Base-by-base conservation (phyloP, 2,113 vertebrate species). In the Setophaga kirtlandii region DNA sequence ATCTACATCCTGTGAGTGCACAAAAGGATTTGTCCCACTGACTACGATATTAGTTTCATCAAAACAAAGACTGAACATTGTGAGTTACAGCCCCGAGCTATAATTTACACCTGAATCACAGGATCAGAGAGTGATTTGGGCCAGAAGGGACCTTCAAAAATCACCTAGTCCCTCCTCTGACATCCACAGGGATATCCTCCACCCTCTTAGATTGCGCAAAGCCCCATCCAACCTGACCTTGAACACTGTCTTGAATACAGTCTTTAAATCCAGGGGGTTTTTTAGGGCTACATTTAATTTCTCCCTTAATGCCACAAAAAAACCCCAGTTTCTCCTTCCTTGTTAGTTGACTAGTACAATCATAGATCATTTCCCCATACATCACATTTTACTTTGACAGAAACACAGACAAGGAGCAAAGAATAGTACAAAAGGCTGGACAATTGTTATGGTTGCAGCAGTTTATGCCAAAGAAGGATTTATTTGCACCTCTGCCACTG, bases 1-100 rank as follows among this genome's bases (percentile, higher is more conserved):
- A 37, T 53, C 35, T 82, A 28, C 16, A 62, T 5, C 8, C 3
- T 0, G 0, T 30, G 22, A 68, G 4, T 25, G 33, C 13, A 27
- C 65, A 85, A 80, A 69, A 70, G 8, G 35, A 27, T 90, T 79
- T 82, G 7, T 53, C 39, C 28, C 35, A 70, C 35, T 42, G 18
- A 63, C 14, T 70, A 31, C 6, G 39, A 12, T 47, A 68, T 41
- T 68, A 20, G 2, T 50, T 70, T 67, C 15, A 14, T 23, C 2
- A 4, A 14, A 35, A 49, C 3, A 49, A 49, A 74, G 60, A 49
- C 5, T 31, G 62, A 73, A 35, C 5, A 35, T 50, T 44, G 24
- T 21, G 37, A 56, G 10, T 28, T 35, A 18, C 22, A 78, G 19
- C 30, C 20, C 17, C 16, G 31, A 80, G 19, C 25, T 78, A 16